Evolutionary conservation across 2,888 invertebrate genomes (phyloP).

Genomic region (Salticus scenicus): DNA sequence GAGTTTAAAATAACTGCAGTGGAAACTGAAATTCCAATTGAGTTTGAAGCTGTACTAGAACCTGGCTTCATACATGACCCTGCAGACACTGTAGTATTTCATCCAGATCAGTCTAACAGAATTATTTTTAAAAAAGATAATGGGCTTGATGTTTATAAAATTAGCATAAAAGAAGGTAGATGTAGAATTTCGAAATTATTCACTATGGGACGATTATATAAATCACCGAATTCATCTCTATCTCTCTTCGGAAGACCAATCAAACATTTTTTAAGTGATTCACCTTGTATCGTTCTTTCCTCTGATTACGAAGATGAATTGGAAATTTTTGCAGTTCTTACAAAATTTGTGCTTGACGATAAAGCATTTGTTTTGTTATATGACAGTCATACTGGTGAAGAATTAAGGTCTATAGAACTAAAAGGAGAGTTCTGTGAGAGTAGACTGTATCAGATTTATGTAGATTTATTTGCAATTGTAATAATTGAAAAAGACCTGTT

Average conservation of each 20-base stretch:
- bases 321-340: conserved; percentile 32
- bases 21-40: too few relatives aligned
- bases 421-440: conserved; percentile 5
- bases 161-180: not conserved
- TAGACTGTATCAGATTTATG: conserved; percentile 16
- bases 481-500: conserved; percentile 24
- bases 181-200: conserved; percentile 1
- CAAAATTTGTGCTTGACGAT: too few relatives aligned
- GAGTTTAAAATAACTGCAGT: too few relatives aligned
- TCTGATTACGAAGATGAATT: conserved; percentile 45
- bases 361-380: conserved; percentile 28
- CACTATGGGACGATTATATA: conserved; percentile 3
- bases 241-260: conserved; percentile 38
- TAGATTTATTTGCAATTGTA: conserved; percentile 35
- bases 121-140: conserved; percentile 4
- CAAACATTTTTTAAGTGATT: not conserved
- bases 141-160: conserved; percentile 6
- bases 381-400: conserved; percentile 28
- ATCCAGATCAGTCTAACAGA: conserved; percentile 45
- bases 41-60: too few relatives aligned
- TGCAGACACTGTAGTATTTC: conserved; percentile 10
- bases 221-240: too few relatives aligned
- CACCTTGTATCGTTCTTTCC: not conserved
- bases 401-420: conserved; percentile 26
- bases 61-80: too few relatives aligned